Evolutionary conservation across 2,888 invertebrate genomes (phyloP).

Genomic region (Druceiella hillmani): DNA sequence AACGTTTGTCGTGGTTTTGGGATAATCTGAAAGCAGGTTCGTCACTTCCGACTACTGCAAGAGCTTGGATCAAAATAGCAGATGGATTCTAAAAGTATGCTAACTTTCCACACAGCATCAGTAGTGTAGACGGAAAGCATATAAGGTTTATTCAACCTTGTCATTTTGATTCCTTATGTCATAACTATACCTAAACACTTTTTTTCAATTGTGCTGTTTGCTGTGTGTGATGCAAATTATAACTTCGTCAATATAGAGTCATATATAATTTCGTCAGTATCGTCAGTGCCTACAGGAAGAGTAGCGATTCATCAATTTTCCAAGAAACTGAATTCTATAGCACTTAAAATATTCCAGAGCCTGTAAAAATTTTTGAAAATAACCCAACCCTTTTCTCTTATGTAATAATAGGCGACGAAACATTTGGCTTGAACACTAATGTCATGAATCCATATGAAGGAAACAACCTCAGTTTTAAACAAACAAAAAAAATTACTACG

Average conservation of each 20-base stretch:
- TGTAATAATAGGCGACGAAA: slow-evolving; percentile 13
- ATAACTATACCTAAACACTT: slow-evolving; percentile 25
- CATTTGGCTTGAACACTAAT: slow-evolving; percentile 11
- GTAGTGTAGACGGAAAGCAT: slow-evolving; percentile 24
- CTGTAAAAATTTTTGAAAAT: slow-evolving; percentile 15
- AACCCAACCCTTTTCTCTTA: slow-evolving; percentile 16
- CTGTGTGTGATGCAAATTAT: slow-evolving; percentile 22
- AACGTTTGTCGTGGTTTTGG: too few species aligned
- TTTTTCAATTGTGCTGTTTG: too few species aligned
- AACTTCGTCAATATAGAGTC: slow-evolving; percentile 23
- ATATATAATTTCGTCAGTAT: too few species aligned
- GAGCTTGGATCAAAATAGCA: slow-evolving; percentile 21
- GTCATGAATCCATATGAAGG: slow-evolving; percentile 17
- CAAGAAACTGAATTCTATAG: slow-evolving; percentile 14
- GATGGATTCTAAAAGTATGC: slow-evolving; percentile 23
- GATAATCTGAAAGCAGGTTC: slow-evolving; percentile 16
- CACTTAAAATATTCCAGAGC: slow-evolving; percentile 15
- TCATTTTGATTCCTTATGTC: slow-evolving; percentile 22
- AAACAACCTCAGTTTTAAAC: slow-evolving; percentile 13
- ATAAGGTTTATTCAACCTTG: slow-evolving; percentile 21
- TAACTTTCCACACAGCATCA: slow-evolving; percentile 27
- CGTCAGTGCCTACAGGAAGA: slow-evolving; percentile 22
- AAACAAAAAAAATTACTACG: slow-evolving; percentile 23
- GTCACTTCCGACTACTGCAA: slow-evolving; percentile 14
- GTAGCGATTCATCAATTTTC: slow-evolving; percentile 16